Base-by-base conservation (phyloP, 2,888 invertebrate genomes). In the Nycteola revayana region DNA sequence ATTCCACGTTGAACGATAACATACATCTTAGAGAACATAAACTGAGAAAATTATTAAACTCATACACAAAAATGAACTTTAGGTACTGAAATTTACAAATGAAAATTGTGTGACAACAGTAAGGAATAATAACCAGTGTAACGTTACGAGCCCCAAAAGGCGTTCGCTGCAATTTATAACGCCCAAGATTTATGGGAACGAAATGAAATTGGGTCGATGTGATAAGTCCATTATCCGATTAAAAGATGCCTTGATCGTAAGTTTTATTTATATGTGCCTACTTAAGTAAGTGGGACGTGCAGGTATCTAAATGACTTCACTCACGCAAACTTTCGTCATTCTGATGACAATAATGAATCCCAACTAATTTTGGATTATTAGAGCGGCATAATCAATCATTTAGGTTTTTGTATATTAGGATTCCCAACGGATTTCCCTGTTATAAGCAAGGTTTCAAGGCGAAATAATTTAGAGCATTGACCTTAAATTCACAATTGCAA, bases 221-320 rank as follows among this genome's bases (percentile, higher is more conserved):
- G 63, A 64, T 68, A 66, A 64, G 48, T 57, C 58, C 50, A 68
- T 67, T 63, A 65, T 53, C 60, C 56, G 60, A 66, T 64, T 63
- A 63, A 42, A 42, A 48, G 47, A 40, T 53, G 49, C 47, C 59
- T 53, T 53, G 48, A n/a, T n/a, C n/a, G n/a, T n/a, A 45, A 55
- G 43, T 50, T 54, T 53, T 51, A 49, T 60, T 60, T 51, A 57
- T 48, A n/a, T 14, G 5, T 3, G 50, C 52, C 52, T 52, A 55
- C 32, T 48, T 49, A 35, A 58, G 45, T 49, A 55, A 32, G 41
- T 47, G 49, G 37, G 45, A 38, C 42, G 37, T 36, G 43, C 34
- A 40, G 40, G 51, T 44, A 48, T 45, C 42, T 57, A 51, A 65
- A 59, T 61, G 33, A 48, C 41, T 51, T 32, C 43, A 23, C 23